Evolutionary conservation across 2,113 vertebrate genomes (phyloP).

Genomic region (Axis porcinus): DNA sequence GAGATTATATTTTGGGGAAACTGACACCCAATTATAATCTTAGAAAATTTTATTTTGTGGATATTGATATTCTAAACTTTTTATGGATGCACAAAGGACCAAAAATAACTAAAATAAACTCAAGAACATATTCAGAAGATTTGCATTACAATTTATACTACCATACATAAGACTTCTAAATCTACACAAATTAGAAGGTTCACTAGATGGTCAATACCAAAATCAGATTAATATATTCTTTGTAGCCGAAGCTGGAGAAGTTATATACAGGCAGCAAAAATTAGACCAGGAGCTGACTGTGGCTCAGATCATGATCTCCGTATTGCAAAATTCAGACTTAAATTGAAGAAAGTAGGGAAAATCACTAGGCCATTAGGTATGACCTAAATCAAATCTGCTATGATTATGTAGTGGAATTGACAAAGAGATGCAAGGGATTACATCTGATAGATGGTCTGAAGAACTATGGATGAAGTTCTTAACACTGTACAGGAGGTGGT

Average conservation of each 20-base stretch:
- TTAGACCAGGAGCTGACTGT: neutral
- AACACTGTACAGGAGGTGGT: neutral
- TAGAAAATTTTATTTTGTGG: neutral
- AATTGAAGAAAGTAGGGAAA: neutral
- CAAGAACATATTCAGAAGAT: neutral
- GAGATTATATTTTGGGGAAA: neutral
- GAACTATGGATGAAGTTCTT: neutral
- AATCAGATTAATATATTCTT: neutral
- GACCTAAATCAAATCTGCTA: neutral
- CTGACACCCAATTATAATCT: neutral
- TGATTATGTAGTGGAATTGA: neutral
- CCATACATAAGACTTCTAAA: neutral
- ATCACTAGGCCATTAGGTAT: neutral
- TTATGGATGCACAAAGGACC: neutral
- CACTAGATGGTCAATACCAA: neutral
- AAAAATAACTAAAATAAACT: neutral
- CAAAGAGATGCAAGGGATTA: neutral
- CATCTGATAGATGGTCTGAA: neutral
- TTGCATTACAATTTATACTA: neutral
- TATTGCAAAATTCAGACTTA: neutral
- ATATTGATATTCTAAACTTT: neutral
- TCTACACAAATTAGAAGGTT: neutral
- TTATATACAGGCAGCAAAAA: neutral
- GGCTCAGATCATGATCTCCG: accelerated
- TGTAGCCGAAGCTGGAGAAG: neutral